Evolutionary conservation across 1,140 invertebrate genomes (phyloP).

Genomic region (Venturia canescens): DNA sequence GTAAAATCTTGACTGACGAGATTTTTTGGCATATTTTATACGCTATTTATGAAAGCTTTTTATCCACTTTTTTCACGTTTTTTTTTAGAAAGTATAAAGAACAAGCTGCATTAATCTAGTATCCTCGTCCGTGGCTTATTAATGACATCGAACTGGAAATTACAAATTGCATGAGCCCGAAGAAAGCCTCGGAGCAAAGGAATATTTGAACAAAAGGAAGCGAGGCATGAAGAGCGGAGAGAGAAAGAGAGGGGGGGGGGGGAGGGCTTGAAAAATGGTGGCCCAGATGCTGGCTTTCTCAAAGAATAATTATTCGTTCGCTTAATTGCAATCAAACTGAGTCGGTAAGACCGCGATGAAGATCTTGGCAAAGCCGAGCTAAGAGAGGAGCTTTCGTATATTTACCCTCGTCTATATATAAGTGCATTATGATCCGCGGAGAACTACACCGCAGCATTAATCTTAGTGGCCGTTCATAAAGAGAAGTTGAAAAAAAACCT

Average conservation of each 20-base stretch:
- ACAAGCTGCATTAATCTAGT: too few relatives aligned
- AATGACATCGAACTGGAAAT: slow-evolving; percentile 25
- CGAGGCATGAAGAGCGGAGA: background rate
- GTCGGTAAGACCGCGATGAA: slow-evolving; percentile 5
- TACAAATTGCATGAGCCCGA: background rate
- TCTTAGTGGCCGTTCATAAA: too few relatives aligned
- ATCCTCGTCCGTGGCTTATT: background rate
- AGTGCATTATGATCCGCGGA: background rate
- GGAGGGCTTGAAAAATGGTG: background rate
- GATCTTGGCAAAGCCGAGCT: slow-evolving; percentile 1
- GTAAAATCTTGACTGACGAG: too few relatives aligned
- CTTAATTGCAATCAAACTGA: slow-evolving; percentile 11
- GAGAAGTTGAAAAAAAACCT: background rate
- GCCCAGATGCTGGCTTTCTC: slow-evolving; percentile 7
- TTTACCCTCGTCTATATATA: background rate
- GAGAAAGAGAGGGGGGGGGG: background rate
- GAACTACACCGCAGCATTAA: background rate
- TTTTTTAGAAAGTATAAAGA: too few relatives aligned
- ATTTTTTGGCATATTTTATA: too few relatives aligned
- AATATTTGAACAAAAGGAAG: slow-evolving; percentile 27
- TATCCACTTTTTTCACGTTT: too few relatives aligned
- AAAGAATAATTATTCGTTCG: slow-evolving; percentile 5
- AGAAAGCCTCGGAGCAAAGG: background rate
- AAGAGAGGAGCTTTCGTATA: background rate
- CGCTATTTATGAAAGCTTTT: too few relatives aligned